These are phyloP conservation scores for Aleiodes leptofemur DNA, from an alignment of 2,888 invertebrate genomes.

Conservation along the genomic window DNA sequence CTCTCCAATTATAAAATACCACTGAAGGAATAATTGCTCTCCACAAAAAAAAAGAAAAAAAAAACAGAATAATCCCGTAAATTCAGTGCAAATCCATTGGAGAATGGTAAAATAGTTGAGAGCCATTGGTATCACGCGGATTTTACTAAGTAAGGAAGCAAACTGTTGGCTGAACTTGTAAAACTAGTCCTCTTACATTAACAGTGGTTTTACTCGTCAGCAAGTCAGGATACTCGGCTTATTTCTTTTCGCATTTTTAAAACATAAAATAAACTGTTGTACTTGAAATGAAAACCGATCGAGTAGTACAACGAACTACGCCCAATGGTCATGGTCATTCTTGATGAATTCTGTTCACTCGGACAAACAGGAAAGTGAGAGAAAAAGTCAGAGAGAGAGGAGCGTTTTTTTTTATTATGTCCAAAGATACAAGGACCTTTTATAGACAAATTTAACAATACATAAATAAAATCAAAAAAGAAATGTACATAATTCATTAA, in stretches of 20 bases:
- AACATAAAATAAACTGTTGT: background rate
- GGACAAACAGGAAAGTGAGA: too few species aligned
- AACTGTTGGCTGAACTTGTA: conserved; percentile 22
- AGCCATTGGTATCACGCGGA: conserved; percentile 28
- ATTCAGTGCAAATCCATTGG: conserved; percentile 13
- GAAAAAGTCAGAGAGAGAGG: too few species aligned
- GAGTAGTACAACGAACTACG: conserved; percentile 4
- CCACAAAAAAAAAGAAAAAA: background rate
- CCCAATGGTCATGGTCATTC: background rate
- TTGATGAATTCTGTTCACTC: background rate
- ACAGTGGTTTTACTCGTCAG: conserved; percentile 1
- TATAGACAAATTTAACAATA: too few species aligned
- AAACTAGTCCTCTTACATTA: conserved; percentile 33
- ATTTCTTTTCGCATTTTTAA: conserved; percentile 7
- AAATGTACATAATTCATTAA: too few species aligned
- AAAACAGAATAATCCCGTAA: background rate
- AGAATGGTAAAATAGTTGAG: background rate
- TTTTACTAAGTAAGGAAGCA: conserved; percentile 47
- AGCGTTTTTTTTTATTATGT: too few species aligned
- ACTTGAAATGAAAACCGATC: background rate
- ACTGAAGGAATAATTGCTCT: too few species aligned
- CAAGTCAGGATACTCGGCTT: conserved; percentile 14
- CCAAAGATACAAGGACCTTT: too few species aligned
- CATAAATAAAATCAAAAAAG: too few species aligned
- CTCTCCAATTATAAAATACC: too few species aligned